Conservation (phyloP, 2,888 invertebrate species). For the Strigamia crassipes region DNA sequence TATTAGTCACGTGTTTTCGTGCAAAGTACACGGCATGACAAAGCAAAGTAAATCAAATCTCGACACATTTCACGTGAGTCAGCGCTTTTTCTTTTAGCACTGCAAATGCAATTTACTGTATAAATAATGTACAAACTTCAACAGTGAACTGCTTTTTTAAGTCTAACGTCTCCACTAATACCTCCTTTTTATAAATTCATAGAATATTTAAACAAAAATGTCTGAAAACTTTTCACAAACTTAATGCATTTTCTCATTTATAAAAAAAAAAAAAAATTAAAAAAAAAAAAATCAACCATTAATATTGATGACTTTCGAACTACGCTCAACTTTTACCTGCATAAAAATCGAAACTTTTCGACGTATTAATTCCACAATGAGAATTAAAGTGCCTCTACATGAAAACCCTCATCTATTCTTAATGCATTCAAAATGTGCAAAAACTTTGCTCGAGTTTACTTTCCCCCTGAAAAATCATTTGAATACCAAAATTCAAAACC, state of each 20-base stretch:
- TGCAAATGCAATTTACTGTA: neutral
- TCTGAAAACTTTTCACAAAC: neutral
- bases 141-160: neutral
- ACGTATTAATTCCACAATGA: neutral
- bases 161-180: neutral
- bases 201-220: neutral
- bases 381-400: no score
- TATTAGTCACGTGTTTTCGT: neutral
- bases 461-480: no score
- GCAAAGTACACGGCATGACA: neutral
- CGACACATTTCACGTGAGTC: neutral
- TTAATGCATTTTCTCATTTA: neutral
- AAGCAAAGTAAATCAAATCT: neutral
- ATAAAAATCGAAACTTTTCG: neutral
- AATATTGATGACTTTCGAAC: constrained; percentile 15
- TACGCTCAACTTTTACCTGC: neutral
- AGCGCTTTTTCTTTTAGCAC: neutral
- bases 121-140: neutral
- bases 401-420: no score
- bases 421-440: no score
- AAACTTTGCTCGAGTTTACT: no score
- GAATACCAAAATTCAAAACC: no score
- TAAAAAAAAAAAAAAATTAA: neutral
- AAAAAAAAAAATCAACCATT: neutral
- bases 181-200: constrained; percentile 1